Evolutionary conservation across 2,888 invertebrate species (phyloP), one percentile per base, ranked within the genome.

Genomic region (Cheilosia grossa): DNA sequence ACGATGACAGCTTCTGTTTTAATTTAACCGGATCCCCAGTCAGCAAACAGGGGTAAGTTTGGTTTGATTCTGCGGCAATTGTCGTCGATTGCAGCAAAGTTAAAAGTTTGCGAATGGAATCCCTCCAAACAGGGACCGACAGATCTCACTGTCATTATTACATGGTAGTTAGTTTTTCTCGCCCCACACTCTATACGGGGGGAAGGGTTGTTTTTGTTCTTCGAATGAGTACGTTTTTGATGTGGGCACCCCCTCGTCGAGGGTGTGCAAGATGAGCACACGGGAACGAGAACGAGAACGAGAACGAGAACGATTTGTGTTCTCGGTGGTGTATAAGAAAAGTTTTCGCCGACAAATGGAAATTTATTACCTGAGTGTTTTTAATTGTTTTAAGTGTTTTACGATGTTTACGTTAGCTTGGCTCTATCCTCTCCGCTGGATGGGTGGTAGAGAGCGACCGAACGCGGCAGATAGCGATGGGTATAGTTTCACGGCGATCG

Each of bases 331-430:
- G 72, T 44, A 54, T 49, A 83, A 83, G 77, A 87, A 88, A 88
- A 87, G 77, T 87, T 83, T 87, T 82, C 75, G 83, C 80, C 79
- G 85, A 82, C 87, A 87, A 70, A 77, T 77, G 67, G 79, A 75
- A 90, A 90, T 90, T 89, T 90, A 90, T 90, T 89, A 90, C 89
- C 89, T 90, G 89, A 88, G 86, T 88, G 88, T 89, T 90, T 90
- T 90, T 90, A 90, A 90, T 90, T 90, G 90, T 90, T 89, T 89
- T 90, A 90, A 90, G 90, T 90, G 90, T 89, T 90, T 90, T 88
- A 88, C 88, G 86, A 74, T 88, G 87, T 87, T 87, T 72, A 72
- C 80, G n/a, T 30, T 40, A 37, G 33, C 19, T 30, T 40, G 19
- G 24, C 49, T 33, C 17, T 21, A 27, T 49, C 9, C n/a, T 56